Evolutionary conservation across 2,888 invertebrate species (phyloP), one percentile per base, ranked within the genome.

Genomic region (Spisula solida): DNA sequence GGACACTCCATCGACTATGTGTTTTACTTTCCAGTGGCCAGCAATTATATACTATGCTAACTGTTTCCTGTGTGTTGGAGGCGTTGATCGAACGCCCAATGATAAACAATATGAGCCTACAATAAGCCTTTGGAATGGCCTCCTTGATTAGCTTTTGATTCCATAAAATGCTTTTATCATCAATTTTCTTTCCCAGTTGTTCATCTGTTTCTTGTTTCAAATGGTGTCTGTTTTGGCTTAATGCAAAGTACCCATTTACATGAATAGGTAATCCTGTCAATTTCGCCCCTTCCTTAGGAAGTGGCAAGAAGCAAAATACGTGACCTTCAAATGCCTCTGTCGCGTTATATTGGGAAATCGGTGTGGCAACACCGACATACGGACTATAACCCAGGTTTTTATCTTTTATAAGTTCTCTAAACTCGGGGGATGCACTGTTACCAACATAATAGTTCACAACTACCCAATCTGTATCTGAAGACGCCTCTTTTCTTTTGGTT

Each of bases 201-300:
- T 94, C 94, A 1, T 93, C 92, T 29, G 95, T 92, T 29, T 95
- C 94, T 96, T 96, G 96, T 89, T 95, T 96, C 18, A 96, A 86
- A 85, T 95, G 95, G n/a, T 95, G 93, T 29, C 96, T 92, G 91
- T 96, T 95, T 82, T 95, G 95, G 79, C 94, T 95, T n/a, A 96
- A 84, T 16, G 95, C 94, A 91, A 96, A 96, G 88, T 93, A 95
- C 16, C 96, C 96, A 90, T 96, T 96, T 16, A 96, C 94, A 91
- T 96, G 96, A 16, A 96, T 93, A 0, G 96, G 95, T 6, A 96
- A 92, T 12, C 96, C 95, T 1, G 96, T 95, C 31, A 93, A 91
- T 81, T 92, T 94, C 66, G 92, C 90, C 55, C 90, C 89, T 56
- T 94, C 95, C 51, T 92, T 81, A 1, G 96, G 95, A n/a, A 96